Evolutionary conservation across 2,888 invertebrate species (phyloP).

Genomic region (Biston betularia): DNA sequence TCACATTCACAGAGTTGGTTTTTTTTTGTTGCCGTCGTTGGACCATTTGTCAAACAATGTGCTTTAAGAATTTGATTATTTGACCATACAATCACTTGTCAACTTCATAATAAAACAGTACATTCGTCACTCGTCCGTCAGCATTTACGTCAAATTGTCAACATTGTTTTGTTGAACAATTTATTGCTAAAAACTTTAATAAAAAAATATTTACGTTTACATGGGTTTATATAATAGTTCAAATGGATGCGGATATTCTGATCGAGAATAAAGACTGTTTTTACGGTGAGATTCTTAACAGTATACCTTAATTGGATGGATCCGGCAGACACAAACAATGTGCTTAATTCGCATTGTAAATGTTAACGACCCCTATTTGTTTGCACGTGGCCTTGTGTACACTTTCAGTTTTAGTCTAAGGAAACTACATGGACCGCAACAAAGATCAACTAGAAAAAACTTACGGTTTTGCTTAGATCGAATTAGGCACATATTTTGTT

Average conservation of each 20-base stretch:
- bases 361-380: slow-evolving; percentile 63
- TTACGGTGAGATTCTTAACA: slow-evolving; percentile 65
- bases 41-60: no score
- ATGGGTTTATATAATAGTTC: slow-evolving; percentile 40
- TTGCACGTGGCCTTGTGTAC: slow-evolving; percentile 62
- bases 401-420: slow-evolving; percentile 55
- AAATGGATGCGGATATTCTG: slow-evolving; percentile 82
- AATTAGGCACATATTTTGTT: background rate
- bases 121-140: background rate
- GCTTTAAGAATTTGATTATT: no score
- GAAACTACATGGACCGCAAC: slow-evolving; percentile 18
- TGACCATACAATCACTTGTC: no score
- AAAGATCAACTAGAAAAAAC: slow-evolving; percentile 25
- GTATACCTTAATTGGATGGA: slow-evolving; percentile 43
- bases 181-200: background rate
- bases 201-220: slow-evolving; percentile 5
- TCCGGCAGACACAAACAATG: slow-evolving; percentile 59
- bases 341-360: slow-evolving; percentile 48
- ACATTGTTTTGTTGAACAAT: slow-evolving; percentile 5
- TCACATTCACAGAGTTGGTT: no score
- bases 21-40: no score
- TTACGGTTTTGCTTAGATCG: slow-evolving; percentile 12
- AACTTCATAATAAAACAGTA: no score
- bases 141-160: background rate
- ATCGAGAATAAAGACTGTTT: slow-evolving; percentile 71